These are phyloP conservation scores for Helicolenus hilgendorfi DNA, from an alignment of 2,797 vertebrate genomes.

Conservation along the genomic window DNA sequence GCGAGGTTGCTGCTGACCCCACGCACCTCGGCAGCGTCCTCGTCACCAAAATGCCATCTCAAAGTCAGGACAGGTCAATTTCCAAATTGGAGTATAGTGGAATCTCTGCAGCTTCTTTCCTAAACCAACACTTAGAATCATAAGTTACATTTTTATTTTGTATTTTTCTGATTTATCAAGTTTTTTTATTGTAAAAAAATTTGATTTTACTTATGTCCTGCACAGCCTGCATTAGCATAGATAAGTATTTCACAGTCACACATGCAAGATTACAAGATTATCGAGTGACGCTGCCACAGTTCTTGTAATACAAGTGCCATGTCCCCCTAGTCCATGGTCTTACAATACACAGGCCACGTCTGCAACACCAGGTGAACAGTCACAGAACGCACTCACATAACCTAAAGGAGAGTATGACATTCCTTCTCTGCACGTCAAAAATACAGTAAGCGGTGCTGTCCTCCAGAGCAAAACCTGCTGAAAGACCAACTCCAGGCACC, in stretches of 20 bases:
- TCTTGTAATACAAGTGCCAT: not conserved
- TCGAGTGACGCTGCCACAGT: not conserved
- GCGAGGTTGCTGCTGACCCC: constrained; percentile 38
- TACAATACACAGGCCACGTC: not conserved
- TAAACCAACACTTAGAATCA: not conserved
- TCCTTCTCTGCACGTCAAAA: not conserved
- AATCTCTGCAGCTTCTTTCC: constrained; percentile 11
- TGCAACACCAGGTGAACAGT: not conserved
- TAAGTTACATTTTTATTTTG: not conserved
- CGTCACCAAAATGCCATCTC: constrained; percentile 33
- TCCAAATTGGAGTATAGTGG: not conserved
- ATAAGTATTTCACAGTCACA: not conserved
- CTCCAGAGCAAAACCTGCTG: not conserved
- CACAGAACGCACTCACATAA: not conserved
- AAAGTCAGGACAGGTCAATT: constrained; percentile 37
- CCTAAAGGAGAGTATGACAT: not conserved
- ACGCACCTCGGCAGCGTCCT: constrained; percentile 6
- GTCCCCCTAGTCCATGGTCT: not conserved
- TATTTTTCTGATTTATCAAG: not conserved
- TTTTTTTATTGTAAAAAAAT: not conserved
- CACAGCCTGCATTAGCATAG: not conserved
- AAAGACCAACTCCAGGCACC: not conserved
- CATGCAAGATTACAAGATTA: not conserved
- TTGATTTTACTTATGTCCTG: not conserved
- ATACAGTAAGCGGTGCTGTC: not conserved